Evolutionary conservation across 2,888 invertebrate genomes (phyloP).

Genomic region (Orgyia antiqua): DNA sequence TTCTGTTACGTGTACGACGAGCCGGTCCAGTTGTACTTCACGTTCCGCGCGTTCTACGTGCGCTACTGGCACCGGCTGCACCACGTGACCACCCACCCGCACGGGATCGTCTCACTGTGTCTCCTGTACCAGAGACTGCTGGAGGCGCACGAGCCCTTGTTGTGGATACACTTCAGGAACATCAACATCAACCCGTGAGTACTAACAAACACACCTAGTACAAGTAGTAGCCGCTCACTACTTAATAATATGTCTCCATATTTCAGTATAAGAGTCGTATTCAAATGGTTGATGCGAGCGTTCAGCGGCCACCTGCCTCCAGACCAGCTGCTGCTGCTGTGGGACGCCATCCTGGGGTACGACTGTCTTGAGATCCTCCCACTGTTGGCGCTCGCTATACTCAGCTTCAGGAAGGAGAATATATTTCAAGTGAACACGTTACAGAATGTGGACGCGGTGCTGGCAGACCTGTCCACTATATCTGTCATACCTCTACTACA

Average conservation of each 20-base stretch:
- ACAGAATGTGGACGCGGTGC: constrained; percentile 90
- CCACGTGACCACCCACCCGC: constrained; percentile 93
- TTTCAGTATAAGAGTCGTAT: constrained; percentile 89
- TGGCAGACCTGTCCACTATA: constrained; percentile 92
- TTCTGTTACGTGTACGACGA: constrained; percentile 96
- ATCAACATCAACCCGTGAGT: constrained; percentile 95
- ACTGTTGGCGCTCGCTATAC: constrained; percentile 89
- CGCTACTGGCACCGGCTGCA: constrained; percentile 95
- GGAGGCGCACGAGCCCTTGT: constrained; percentile 92
- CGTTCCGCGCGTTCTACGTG: constrained; percentile 93
- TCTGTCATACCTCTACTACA: constrained; percentile 91
- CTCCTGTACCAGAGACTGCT: constrained; percentile 92
- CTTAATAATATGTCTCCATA: constrained; percentile 9
- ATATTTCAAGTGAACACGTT: constrained; percentile 85
- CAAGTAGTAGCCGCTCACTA: too few species aligned
- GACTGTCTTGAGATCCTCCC: constrained; percentile 94
- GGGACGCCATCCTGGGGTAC: constrained; percentile 95
- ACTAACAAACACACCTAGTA: too few species aligned
- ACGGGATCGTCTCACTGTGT: constrained; percentile 94
- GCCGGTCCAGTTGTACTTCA: constrained; percentile 90
- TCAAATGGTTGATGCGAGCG: constrained; percentile 97
- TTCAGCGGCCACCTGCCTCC: constrained; percentile 97
- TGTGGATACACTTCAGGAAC: constrained; percentile 94
- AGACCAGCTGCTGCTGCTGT: constrained; percentile 92
- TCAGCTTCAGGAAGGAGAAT: constrained; percentile 92